Percentiles rank a stretch among this genome's conserved stretches.
Conservation (phyloP, 2,888 invertebrate species). For the Troglohyphantes excavatus region DNA sequence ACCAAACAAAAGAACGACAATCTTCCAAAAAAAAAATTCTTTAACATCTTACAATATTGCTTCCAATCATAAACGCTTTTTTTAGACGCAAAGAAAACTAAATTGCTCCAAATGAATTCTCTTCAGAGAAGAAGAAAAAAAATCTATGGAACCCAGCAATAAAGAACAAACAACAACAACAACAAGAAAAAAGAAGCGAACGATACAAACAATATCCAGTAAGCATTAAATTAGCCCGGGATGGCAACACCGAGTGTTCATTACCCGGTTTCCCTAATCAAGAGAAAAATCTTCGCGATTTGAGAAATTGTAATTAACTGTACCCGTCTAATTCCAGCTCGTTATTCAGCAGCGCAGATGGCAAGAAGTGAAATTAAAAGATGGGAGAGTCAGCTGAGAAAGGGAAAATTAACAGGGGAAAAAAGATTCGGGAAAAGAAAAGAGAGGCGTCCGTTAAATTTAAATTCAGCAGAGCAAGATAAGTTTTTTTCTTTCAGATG, state of each 20-base stretch:
- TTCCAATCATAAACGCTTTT: conserved; percentile 8
- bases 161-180: background rate
- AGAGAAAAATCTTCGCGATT: conserved; percentile 66
- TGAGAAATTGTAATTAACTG: conserved; percentile 76
- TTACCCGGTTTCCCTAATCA: conserved; percentile 64
- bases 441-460: conserved; percentile 32
- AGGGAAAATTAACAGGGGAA: conserved; percentile 25
- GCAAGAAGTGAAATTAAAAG: conserved; percentile 54
- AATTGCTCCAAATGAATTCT: conserved; percentile 11
- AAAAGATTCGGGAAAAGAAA: background rate
- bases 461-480: conserved; percentile 45
- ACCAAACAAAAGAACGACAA: background rate
- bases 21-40: background rate
- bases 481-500: background rate
- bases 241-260: conserved; percentile 42
- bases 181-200: conserved; percentile 18
- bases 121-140: conserved; percentile 2
- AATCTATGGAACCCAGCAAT: background rate
- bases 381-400: background rate
- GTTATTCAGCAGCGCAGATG: conserved; percentile 70
- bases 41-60: background rate
- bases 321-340: conserved; percentile 57
- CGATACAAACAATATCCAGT: conserved; percentile 69
- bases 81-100: background rate
- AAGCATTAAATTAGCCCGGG: conserved; percentile 67